Conservation (phyloP, 2,888 invertebrate species). For the Drosophila ochracea region DNA sequence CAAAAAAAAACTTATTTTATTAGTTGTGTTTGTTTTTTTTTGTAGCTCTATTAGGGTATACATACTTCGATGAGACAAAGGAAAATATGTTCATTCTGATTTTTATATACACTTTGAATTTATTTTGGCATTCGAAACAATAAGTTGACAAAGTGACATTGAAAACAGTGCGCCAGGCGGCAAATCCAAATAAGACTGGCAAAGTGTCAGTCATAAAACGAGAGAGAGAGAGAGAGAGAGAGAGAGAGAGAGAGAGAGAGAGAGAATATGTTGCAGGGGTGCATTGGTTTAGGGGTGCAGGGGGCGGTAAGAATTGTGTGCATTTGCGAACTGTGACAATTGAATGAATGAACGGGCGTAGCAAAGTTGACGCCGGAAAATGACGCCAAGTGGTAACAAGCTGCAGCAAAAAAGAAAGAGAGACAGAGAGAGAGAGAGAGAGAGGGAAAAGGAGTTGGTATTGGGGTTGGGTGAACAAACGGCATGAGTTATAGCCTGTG, state of each 20-base stretch:
- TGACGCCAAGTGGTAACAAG: slow-evolving; percentile 59
- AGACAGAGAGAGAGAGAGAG: neutral
- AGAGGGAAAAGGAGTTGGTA: neutral
- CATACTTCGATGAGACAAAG: neutral
- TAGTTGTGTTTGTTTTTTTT: neutral
- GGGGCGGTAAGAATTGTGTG: neutral
- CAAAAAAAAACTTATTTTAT: neutral
- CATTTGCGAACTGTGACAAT: slow-evolving; percentile 52
- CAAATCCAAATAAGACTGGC: slow-evolving; percentile 29
- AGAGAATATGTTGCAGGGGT: neutral
- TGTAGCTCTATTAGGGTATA: slow-evolving; percentile 2
- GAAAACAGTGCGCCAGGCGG: slow-evolving; percentile 49
- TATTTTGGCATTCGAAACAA: slow-evolving; percentile 57
- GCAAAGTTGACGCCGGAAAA: slow-evolving; percentile 69
- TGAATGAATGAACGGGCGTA: slow-evolving; percentile 64
- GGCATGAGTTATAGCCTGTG: slow-evolving; percentile 64
- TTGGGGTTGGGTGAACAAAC: slow-evolving; percentile 3
- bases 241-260: neutral
- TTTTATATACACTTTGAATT: slow-evolving; percentile 45
- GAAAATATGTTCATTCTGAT: slow-evolving; percentile 8
- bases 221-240: neutral
- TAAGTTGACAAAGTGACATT: slow-evolving; percentile 67
- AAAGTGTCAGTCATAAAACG: neutral
- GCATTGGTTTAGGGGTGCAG: too few species aligned
- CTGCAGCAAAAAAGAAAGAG: neutral